Conservation (phyloP, 2,797 vertebrate species). For the Artibeus jamaicensis region DNA sequence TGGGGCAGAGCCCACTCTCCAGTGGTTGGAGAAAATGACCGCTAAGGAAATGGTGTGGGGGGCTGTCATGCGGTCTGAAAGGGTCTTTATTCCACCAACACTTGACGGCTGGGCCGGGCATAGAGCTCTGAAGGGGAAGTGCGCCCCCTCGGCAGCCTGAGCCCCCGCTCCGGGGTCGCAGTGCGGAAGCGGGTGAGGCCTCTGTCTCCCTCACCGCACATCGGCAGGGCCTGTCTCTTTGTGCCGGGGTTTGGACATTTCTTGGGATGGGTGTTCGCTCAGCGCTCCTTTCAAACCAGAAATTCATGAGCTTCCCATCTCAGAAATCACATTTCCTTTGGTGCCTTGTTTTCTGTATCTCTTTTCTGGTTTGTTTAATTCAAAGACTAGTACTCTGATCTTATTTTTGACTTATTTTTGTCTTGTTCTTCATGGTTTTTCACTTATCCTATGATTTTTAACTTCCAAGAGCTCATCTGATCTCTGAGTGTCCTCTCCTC, state of each 20-base stretch:
- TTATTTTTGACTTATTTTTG: too few relatives aligned
- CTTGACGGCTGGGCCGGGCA: background rate
- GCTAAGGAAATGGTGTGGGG: background rate
- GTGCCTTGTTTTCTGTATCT: too few relatives aligned
- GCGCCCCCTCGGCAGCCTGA: background rate
- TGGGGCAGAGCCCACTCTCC: background rate
- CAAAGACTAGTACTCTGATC: too few relatives aligned
- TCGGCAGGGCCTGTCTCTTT: background rate
- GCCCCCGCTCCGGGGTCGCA: fast-evolving
- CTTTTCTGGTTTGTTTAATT: too few relatives aligned
- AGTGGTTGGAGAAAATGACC: background rate
- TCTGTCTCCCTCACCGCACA: background rate
- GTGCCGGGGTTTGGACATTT: background rate
- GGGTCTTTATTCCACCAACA: background rate
- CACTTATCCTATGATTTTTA: too few relatives aligned
- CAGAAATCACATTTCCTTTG: too few relatives aligned
- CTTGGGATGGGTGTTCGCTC: background rate
- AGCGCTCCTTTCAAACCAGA: background rate
- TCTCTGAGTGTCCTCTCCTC: too few relatives aligned
- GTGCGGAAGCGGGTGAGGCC: background rate
- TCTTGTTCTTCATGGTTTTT: too few relatives aligned
- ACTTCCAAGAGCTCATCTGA: too few relatives aligned
- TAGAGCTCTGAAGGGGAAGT: background rate
- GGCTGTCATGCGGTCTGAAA: background rate
- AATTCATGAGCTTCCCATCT: too few relatives aligned